A percentile compares a stretch with the other conserved stretches of the same genome.
These are phyloP conservation scores for Hyalella azteca DNA, from an alignment of 2,888 invertebrate genomes.

Conservation along the genomic window DNA sequence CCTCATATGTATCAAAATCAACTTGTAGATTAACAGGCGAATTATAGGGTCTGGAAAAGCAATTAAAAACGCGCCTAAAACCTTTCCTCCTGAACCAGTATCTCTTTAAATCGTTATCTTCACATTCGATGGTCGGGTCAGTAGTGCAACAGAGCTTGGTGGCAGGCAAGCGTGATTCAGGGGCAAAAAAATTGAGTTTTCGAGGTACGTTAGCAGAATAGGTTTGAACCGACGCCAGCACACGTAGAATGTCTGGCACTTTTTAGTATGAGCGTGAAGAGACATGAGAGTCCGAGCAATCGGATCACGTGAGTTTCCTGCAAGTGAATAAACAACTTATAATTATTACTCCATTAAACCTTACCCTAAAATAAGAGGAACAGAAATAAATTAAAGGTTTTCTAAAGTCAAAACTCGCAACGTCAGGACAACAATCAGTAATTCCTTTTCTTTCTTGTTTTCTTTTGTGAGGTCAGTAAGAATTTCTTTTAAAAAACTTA, in stretches of 20 bases:
- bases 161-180: background rate
- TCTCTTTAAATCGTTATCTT: background rate
- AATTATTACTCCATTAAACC: background rate
- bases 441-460: too few species aligned
- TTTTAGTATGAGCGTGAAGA: background rate
- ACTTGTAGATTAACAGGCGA: too few species aligned
- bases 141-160: background rate
- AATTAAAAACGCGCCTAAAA: background rate
- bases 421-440: background rate
- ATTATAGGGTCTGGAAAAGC: too few species aligned
- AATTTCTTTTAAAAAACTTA: too few species aligned
- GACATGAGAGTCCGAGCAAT: background rate
- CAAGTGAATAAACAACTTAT: background rate
- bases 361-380: background rate
- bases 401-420: background rate
- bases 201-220: background rate
- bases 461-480: too few species aligned
- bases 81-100: background rate
- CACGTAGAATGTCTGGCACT: background rate
- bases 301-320: background rate
- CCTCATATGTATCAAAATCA: too few species aligned
- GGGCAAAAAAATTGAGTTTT: background rate
- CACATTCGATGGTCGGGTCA: background rate
- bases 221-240: background rate
- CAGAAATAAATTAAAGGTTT: background rate